These are phyloP conservation scores for Tetheella fluctuosa DNA, from an alignment of 2,888 invertebrate species.

Conservation along the genomic window DNA sequence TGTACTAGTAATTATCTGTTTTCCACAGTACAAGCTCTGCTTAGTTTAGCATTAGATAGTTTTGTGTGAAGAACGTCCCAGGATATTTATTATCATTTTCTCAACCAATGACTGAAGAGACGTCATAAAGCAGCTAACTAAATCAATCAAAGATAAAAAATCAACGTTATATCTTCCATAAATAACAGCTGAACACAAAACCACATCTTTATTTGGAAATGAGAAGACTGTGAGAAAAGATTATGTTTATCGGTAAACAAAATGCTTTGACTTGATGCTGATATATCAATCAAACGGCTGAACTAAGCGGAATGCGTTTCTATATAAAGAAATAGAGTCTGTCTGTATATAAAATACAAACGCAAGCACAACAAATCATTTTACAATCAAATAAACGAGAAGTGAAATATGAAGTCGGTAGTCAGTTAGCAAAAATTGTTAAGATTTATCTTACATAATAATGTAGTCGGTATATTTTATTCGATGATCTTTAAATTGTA, in stretches of 20 bases:
- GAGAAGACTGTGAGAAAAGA: background rate
- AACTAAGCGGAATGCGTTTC: background rate
- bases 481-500: background rate
- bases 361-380: background rate
- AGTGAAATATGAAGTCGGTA: background rate
- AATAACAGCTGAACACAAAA: background rate
- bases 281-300: background rate
- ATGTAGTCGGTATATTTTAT: background rate
- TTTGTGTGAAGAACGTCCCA: too few species aligned
- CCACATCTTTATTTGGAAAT: background rate
- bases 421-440: background rate
- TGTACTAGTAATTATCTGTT: too few species aligned
- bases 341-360: background rate
- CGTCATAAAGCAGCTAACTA: too few species aligned
- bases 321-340: background rate
- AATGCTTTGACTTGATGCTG: background rate
- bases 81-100: too few species aligned
- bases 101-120: too few species aligned
- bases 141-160: background rate
- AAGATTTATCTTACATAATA: background rate
- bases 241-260: constrained; percentile 3
- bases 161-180: background rate
- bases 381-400: background rate
- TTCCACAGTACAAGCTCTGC: too few species aligned
- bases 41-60: too few species aligned